Base-by-base conservation (phyloP, 2,113 vertebrate genomes). In the Gavia stellata region DNA sequence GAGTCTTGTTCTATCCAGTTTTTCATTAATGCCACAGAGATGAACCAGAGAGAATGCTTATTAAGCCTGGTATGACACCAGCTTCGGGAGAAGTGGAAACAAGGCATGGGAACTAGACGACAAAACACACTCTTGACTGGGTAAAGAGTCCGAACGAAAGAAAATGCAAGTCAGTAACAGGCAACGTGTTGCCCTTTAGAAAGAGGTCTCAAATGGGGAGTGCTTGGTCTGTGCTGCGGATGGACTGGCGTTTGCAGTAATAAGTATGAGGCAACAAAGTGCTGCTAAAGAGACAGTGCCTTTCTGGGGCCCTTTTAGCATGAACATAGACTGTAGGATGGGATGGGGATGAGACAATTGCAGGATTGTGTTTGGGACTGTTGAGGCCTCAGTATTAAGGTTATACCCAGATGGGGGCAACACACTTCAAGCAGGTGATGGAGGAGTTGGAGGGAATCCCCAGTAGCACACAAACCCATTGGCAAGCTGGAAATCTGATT, bases 71-170 rank as follows among this genome's bases (percentile, higher is more conserved):
- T 67, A 14, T 38, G 61, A 62, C 14, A 45, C 12, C 38, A 50
- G 20, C 17, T 52, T 82, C 40, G 4, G 0, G 0, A 73, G 62
- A 80, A 82, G 2, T 19, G 17, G 44, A 40, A 93, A 59, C 14
- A 45, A 68, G 20, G 24, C 61, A 6, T 52, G 21, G 40, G 40
- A 81, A 7, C 29, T 68, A 44, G 63, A 73, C 40, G 34, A 33
- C 7, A 65, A 75, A 79, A 38, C 17, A 23, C 14, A 15, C 9
- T 45, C 38, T 53, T 82, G 36, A 53, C 28, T 62, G n/a, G 7
- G 17, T 13, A 55, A n/a, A n/a, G 17, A 52, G 10, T 26, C 6
- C 2, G 1, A 81, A 71, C 29, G 33, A 81, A 84, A 31, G 33
- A 78, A 96, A 90, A 71, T 58, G 8, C 21, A 42, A 15, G 67